Conservation (phyloP, 2,113 vertebrate species). For the Cardinalis cardinalis region DNA sequence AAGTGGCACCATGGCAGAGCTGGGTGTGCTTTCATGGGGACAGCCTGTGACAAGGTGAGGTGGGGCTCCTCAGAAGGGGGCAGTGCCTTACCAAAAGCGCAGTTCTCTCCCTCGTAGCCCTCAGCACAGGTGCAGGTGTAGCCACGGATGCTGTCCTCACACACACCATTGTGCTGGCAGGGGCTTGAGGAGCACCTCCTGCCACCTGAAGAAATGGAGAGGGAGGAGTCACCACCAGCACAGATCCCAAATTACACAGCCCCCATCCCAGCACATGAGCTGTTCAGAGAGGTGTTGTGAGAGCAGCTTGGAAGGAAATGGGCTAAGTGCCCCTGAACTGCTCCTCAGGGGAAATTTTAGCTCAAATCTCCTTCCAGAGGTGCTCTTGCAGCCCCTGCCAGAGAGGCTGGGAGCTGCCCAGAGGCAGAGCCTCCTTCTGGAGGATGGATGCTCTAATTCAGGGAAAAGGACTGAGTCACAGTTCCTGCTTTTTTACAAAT, state of each 20-base stretch:
- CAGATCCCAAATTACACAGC: not conserved
- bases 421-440: not conserved
- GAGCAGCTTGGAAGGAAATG: not conserved
- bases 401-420: not conserved
- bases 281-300: accelerated
- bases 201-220: slow-evolving; percentile 59
- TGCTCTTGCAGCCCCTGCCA: not conserved
- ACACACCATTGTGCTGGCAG: slow-evolving; percentile 80
- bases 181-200: slow-evolving; percentile 79
- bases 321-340: not conserved
- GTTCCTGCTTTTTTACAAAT: accelerated
- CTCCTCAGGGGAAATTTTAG: not conserved
- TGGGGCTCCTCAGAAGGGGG: not conserved
- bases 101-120: slow-evolving; percentile 77
- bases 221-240: not conserved
- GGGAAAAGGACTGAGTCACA: not conserved
- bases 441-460: not conserved
- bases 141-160: slow-evolving; percentile 72
- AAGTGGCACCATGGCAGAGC: too few relatives aligned
- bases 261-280: accelerated
- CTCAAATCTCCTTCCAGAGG: not conserved
- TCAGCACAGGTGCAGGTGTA: slow-evolving; percentile 78
- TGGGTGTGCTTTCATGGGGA: accelerated
- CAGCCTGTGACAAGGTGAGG: accelerated
- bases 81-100: slow-evolving; percentile 65